These are phyloP conservation scores for Autographa pulchrina DNA, from an alignment of 2,888 invertebrate species.

Conservation along the genomic window DNA sequence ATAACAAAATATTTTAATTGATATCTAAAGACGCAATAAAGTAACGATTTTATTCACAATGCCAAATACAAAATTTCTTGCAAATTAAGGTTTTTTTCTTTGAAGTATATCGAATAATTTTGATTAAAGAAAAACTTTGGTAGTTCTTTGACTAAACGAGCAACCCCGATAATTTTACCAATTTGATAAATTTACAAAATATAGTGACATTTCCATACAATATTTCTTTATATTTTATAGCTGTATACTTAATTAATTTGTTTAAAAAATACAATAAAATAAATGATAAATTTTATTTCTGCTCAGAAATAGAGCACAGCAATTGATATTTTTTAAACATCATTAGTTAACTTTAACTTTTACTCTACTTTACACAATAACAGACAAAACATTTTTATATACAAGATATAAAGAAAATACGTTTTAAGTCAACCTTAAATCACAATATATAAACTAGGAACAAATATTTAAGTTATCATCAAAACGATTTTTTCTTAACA, in stretches of 20 bases:
- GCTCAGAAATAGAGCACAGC: conserved; percentile 28
- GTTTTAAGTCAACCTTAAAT: conserved; percentile 67
- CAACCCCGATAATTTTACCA: conserved; percentile 30
- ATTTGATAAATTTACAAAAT: conserved; percentile 50
- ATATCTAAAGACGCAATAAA: conserved; percentile 62
- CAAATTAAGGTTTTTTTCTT: conserved; percentile 32
- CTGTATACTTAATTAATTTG: conserved; percentile 30
- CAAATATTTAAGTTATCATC: conserved; percentile 66
- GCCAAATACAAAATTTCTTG: conserved; percentile 51
- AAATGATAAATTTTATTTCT: conserved; percentile 22
- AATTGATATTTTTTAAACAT: conserved; percentile 55
- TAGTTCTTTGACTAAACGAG: conserved; percentile 72
- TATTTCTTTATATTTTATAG: conserved; percentile 29
- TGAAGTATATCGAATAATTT: conserved; percentile 57
- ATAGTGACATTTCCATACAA: conserved; percentile 35
- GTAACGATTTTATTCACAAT: conserved; percentile 56
- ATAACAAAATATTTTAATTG: conserved; percentile 74
- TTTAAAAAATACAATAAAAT: conserved; percentile 48
- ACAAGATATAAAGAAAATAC: conserved; percentile 63
- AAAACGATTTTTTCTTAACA: conserved; percentile 59
- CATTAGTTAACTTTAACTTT: conserved; percentile 42
- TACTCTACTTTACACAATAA: conserved; percentile 63
- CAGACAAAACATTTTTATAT: conserved; percentile 60
- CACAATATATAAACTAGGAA: conserved; percentile 73
- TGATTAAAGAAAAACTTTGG: conserved; percentile 72